Evolutionary conservation across 2,797 vertebrate species (phyloP), one percentile per base, ranked within the genome.

Genomic region (Strix occidentalis): DNA sequence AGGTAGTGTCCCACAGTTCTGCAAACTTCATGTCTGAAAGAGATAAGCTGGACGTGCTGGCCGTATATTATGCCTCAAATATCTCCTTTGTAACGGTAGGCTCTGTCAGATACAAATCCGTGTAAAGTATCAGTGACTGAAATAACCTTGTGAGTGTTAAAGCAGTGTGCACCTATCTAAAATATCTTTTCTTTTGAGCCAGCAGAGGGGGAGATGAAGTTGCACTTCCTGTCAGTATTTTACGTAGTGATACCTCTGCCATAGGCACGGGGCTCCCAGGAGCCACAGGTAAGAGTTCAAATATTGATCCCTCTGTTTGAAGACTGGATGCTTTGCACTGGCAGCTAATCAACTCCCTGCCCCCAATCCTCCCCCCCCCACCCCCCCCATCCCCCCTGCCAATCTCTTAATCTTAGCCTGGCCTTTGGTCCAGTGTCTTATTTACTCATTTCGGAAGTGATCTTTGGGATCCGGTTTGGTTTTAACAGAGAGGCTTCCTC

Each of bases 291-390:
- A 35, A 45, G 17, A 17, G 13, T 25, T 37, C 31, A 81, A n/a
- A 37, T 37, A 37, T 13, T 4, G 17, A 5, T 57, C 16, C 31
- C 9, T 84, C 41, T 72, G 13, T 57, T 89, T 84, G 81, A 51
- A 77, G 17, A 31, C 24, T 45, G 12, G 8, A 28, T 54, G 16
- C 7, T 83, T 85, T 83, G 33, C 24, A 53, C 45, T 83, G 45
- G 15, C 33, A 86, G 8, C 4, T 50, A 45, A n/a, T 51, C 60
- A 56, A 60, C 9, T 48, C 6, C 5, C 9, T 11, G 25, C 8
- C 15, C 5, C 5, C 4, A 41, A 41, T 41, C 5, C 31, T 25
- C 9, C 6, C 6, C 2, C 12, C 26, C 45, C 6, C 1, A n/a
- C n/a, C 2, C 5, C 1, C 10, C 2, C 16, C 41, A 43, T 16